Evolutionary conservation across 2,113 vertebrate genomes (phyloP).

Genomic region (Coturnix japonica): DNA sequence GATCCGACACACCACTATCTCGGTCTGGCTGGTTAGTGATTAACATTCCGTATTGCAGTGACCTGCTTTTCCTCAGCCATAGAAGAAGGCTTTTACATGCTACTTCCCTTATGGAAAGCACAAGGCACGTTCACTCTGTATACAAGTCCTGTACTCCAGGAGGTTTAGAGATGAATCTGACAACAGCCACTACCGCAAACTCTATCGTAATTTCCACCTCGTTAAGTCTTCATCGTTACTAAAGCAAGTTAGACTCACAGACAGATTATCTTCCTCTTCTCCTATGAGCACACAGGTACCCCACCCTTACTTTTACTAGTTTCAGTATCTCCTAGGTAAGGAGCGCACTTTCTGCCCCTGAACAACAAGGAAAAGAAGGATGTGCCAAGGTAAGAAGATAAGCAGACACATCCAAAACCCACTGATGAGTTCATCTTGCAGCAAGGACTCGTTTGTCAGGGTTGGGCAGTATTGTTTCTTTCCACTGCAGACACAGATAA

Average conservation of each 20-base stretch:
- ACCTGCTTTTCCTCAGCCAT: constrained; percentile 38
- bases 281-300: neutral
- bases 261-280: constrained; percentile 13
- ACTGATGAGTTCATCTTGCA: neutral
- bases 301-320: constrained; percentile 50
- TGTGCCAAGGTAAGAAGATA: neutral
- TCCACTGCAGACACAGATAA: neutral
- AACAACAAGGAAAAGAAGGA: neutral
- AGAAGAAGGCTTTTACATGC: neutral
- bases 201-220: neutral
- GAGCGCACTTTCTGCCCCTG: neutral
- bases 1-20: neutral
- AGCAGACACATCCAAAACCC: neutral
- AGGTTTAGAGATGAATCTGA: neutral
- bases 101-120: neutral
- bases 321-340: neutral
- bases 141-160: neutral
- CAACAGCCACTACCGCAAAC: neutral
- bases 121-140: neutral
- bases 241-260: neutral
- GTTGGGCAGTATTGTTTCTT: neutral
- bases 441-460: neutral
- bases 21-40: constrained; percentile 20
- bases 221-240: neutral
- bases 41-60: neutral